A percentile compares a stretch with the other conserved stretches of the same genome.
phyloP scores from a whole-genome alignment of 2,888 invertebrate species.

The Papilio gigon region DNA sequence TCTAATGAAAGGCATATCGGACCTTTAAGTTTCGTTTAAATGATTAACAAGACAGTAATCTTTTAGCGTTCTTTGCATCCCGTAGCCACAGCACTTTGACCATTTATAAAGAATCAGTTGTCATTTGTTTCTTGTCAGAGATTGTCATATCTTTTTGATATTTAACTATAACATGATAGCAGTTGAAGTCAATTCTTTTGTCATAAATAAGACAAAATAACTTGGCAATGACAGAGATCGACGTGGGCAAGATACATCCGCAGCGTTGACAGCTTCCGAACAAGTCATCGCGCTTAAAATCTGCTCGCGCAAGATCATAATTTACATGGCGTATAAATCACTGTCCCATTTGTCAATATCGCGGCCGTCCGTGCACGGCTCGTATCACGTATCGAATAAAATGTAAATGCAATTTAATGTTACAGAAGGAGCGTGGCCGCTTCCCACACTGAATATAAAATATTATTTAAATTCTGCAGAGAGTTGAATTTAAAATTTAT shows the following conservation, averaged over 20 bases:
- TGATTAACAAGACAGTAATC: too few relatives aligned
- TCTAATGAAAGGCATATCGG: too few relatives aligned
- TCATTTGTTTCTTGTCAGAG: too few relatives aligned
- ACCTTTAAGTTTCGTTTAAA: too few relatives aligned
- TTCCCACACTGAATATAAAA: constrained; percentile 18
- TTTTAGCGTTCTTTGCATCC: too few relatives aligned
- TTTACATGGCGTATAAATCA: constrained; percentile 16
- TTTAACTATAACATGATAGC: too few relatives aligned
- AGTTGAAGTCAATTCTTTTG: too few relatives aligned
- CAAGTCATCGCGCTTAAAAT: constrained; percentile 14
- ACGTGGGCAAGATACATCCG: background rate
- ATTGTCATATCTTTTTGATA: too few relatives aligned
- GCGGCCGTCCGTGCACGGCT: background rate
- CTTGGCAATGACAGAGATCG: background rate
- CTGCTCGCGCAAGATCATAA: constrained; percentile 18
- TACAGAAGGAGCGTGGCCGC: constrained; percentile 13
- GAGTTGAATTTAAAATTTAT: constrained; percentile 21
- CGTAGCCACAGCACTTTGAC: too few relatives aligned
- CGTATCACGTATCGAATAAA: constrained; percentile 24
- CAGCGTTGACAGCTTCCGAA: background rate
- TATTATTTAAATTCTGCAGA: constrained; percentile 7
- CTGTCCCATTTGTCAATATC: constrained; percentile 28
- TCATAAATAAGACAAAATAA: too few relatives aligned
- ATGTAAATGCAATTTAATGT: constrained; percentile 25
- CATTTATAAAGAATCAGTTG: too few relatives aligned